Percentiles rank a stretch among this genome's conserved stretches.
Conservation (phyloP, 2,797 vertebrate species). For the Micromesistius poutassou region DNA sequence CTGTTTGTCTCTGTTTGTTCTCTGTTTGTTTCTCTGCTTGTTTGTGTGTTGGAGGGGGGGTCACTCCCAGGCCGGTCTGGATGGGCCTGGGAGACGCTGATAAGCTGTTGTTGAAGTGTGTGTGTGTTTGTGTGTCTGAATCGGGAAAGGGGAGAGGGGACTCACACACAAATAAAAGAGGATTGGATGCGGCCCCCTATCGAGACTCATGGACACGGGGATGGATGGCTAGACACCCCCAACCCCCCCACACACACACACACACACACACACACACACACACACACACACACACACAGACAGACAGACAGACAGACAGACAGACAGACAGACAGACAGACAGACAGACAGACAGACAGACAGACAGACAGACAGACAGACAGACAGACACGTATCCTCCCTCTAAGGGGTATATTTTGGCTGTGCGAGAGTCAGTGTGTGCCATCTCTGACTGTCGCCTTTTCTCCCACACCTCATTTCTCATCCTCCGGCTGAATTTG, state of each 20-base stretch:
- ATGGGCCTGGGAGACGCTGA: too few relatives aligned
- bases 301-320: background rate
- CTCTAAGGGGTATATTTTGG: slow-evolving; percentile 23
- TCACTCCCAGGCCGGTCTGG: too few relatives aligned
- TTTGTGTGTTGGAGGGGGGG: background rate
- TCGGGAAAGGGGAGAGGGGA: too few relatives aligned
- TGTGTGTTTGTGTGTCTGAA: too few relatives aligned
- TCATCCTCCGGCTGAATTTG: slow-evolving; percentile 35
- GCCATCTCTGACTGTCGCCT: slow-evolving; percentile 48
- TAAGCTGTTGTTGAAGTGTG: too few relatives aligned
- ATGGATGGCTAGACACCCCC: too few relatives aligned
- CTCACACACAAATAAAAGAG: background rate
- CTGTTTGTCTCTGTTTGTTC: background rate
- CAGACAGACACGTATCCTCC: background rate
- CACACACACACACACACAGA: background rate
- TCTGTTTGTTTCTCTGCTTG: background rate
- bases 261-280: too few relatives aligned
- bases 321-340: background rate
- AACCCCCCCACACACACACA: too few relatives aligned
- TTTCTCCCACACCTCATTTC: slow-evolving; percentile 44
- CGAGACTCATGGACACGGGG: background rate
- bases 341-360: background rate
- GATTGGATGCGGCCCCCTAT: background rate
- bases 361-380: background rate
- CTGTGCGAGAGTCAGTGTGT: slow-evolving; percentile 41